Evolutionary conservation across 1,140 invertebrate genomes (phyloP).

Genomic region (Rhizoglyphus robini): DNA sequence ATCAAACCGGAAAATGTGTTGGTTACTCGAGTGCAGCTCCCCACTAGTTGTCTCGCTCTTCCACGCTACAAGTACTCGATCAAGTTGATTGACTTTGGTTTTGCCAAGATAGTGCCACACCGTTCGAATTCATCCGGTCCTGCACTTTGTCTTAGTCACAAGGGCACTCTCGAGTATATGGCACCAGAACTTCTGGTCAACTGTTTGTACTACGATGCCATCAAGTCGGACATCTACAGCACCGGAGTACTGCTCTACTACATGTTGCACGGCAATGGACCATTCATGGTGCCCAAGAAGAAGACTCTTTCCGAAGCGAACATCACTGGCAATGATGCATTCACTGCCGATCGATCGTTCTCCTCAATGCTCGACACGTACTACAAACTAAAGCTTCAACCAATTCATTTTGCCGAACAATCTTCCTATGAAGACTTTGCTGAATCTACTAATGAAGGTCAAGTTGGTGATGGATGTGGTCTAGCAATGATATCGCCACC

Average conservation of each 20-base stretch:
- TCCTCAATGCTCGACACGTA: no score
- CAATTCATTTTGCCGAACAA: no score
- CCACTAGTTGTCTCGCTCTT: background rate
- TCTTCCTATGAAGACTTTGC: no score
- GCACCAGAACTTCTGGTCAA: slow-evolving; percentile 12
- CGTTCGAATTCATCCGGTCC: no score
- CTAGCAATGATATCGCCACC: no score
- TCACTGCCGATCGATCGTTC: no score
- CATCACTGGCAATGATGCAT: no score
- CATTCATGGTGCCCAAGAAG: no score
- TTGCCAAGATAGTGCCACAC: background rate
- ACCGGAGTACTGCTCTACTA: slow-evolving; percentile 9
- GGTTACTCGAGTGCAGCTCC: background rate
- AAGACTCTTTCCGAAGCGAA: no score
- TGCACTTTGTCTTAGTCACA: slow-evolving; percentile 1
- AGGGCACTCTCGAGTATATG: slow-evolving; percentile 9
- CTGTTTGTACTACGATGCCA: slow-evolving; percentile 9
- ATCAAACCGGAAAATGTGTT: slow-evolving; percentile 16
- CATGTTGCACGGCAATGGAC: background rate
- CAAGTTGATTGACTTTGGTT: slow-evolving; percentile 18
- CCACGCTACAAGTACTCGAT: background rate
- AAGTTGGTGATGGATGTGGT: no score
- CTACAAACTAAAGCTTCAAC: no score
- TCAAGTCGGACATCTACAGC: slow-evolving; percentile 16
- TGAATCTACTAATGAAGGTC: no score